Conservation (phyloP, 2,888 invertebrate species). For the Xylota sylvarum region DNA sequence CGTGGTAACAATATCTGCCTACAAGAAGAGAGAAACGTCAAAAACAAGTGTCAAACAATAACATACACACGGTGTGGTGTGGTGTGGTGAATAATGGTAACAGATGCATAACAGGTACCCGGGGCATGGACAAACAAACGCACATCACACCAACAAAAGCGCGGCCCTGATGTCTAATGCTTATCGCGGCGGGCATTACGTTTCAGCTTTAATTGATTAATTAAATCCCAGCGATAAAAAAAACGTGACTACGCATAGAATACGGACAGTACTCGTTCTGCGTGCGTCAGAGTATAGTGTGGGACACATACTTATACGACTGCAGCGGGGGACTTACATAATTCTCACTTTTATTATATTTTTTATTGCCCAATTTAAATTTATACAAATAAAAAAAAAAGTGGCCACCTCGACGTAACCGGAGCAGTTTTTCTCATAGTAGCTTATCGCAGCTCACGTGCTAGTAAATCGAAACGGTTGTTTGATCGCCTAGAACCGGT, state of each 20-base stretch:
- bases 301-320: background rate
- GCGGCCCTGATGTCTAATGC: constrained; percentile 50
- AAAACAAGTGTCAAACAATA: constrained; percentile 52
- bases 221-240: constrained; percentile 65
- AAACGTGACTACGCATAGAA: constrained; percentile 53
- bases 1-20: constrained; percentile 2
- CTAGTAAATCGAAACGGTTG: constrained; percentile 7
- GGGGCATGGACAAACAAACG: constrained; percentile 19
- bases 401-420: constrained; percentile 1
- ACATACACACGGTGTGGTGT: background rate
- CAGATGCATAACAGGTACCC: constrained; percentile 44
- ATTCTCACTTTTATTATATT: constrained; percentile 1
- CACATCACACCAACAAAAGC: constrained; percentile 10
- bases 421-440: constrained; percentile 8
- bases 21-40: constrained; percentile 26
- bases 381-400: constrained; percentile 5
- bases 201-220: constrained; percentile 67
- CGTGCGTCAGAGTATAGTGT: background rate
- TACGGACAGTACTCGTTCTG: constrained; percentile 11
- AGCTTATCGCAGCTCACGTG: constrained; percentile 25
- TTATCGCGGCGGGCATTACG: constrained; percentile 53
- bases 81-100: constrained; percentile 38
- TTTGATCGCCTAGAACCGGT: background rate
- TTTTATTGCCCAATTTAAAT: constrained; percentile 32
- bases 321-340: constrained; percentile 18